Evolutionary conservation across 2,797 vertebrate genomes (phyloP).

Genomic region (Cyprinella venusta): DNA sequence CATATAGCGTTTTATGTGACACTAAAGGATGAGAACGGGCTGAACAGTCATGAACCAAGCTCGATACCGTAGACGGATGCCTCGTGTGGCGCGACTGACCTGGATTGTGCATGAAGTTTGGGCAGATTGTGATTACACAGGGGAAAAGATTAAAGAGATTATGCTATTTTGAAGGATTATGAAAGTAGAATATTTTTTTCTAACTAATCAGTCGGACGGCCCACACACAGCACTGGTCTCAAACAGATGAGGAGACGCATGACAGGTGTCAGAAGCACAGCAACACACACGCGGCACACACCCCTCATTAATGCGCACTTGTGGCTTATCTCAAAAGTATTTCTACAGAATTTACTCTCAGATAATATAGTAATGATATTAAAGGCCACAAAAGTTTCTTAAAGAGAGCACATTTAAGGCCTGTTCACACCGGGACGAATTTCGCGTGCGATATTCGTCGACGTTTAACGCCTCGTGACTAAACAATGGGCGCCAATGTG

Average conservation of each 20-base stretch:
- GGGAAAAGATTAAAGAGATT: constrained; percentile 80
- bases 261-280: constrained; percentile 36
- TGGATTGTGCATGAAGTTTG: constrained; percentile 74
- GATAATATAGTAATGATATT: no score
- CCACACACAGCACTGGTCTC: constrained; percentile 63
- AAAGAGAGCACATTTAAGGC: no score
- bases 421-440: no score
- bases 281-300: neutral
- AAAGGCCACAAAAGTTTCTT: no score
- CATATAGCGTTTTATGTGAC: no score
- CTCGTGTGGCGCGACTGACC: constrained; percentile 69
- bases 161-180: constrained; percentile 80
- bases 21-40: no score
- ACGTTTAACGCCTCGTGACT: no score
- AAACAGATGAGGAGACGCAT: constrained; percentile 21
- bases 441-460: no score
- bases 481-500: no score
- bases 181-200: constrained; percentile 72
- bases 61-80: constrained; percentile 52
- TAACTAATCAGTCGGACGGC: constrained; percentile 73
- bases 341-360: no score
- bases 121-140: constrained; percentile 77
- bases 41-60: constrained; percentile 37
- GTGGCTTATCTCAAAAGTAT: neutral
- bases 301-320: no score